Evolutionary conservation across 2,888 invertebrate genomes (phyloP), one percentile per base, ranked within the genome.

Genomic region (Argyra leucocephala): DNA sequence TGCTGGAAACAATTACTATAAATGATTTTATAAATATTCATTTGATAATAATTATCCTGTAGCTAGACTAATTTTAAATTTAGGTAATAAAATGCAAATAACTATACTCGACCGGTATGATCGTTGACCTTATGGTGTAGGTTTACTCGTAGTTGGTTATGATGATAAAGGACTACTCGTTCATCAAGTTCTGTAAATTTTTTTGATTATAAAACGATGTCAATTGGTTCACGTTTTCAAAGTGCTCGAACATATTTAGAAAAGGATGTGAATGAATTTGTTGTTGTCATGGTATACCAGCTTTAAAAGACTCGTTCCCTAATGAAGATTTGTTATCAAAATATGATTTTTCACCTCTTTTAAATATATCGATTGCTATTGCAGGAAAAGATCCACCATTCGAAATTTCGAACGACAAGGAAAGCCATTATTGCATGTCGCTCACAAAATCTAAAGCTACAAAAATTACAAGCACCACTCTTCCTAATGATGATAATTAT

Each of bases 41-140:
- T 94, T 96, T 73, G 94, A 94, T 73, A 83, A 89, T 12, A 84
- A 89, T 3, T 85, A 97, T 76, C 96, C 97, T 0, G 86, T 97
- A 0, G 88, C 90, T 26, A 85, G 96, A 63, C 83, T 98, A 22
- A 94, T 97, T 65, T 81, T 86, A 10, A 84, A 88, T 70, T 84
- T 97, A 67, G 96, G 96, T 59, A 93, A 93, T 80, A 96, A 96
- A 82, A 94, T 97, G 89, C 98, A 94, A 81, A 86, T 90, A n/a
- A 96, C 96, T 69, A 99, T 99, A 0, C 99, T n/a, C n/a, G n/a
- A 99, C 81, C 85, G 96, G 68, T 99, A 99, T 73, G 98, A 98
- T 75, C 88, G 96, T 73, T 84, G 99, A 66, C 99, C 99, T 0
- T 95, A 95, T 73, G 99, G 99, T 58, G 98, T 99, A 22, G 99